phyloP scores from a whole-genome alignment of 1,140 invertebrate genomes.

The Ceratosolen fusciceps region DNA sequence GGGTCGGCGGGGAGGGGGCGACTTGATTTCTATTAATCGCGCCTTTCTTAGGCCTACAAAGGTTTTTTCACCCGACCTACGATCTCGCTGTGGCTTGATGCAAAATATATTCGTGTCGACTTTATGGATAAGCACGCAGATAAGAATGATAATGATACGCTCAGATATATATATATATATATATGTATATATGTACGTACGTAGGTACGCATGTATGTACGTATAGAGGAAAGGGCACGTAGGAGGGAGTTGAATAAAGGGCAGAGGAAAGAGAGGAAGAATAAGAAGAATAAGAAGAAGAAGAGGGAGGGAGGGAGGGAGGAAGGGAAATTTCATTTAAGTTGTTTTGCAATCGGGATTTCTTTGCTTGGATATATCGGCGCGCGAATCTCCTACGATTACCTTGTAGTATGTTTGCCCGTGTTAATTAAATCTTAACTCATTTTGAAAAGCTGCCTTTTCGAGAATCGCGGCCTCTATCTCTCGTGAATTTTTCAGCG shows the following conservation, averaged over 20 bases:
- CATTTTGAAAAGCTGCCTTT: conserved; percentile 1
- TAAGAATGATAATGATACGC: too few species aligned
- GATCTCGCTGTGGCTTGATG: too few species aligned
- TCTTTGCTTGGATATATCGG: not conserved
- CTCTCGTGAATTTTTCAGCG: not conserved
- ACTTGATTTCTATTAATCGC: conserved; percentile 2
- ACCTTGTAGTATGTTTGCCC: not conserved
- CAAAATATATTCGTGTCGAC: too few species aligned
- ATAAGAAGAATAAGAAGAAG: not conserved
- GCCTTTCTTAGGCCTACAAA: too few species aligned
- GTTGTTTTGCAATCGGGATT: conserved; percentile 2
- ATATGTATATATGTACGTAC: too few species aligned
- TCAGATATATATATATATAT: too few species aligned
- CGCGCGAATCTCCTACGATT: conserved; percentile 9
- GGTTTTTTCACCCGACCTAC: too few species aligned
- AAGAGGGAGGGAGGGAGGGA: not conserved
- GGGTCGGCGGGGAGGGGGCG: not conserved
- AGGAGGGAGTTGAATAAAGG: too few species aligned
- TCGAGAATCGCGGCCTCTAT: conserved; percentile 10
- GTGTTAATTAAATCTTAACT: conserved; percentile 22
- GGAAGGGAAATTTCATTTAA: not conserved
- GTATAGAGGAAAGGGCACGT: too few species aligned
- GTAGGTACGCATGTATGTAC: too few species aligned
- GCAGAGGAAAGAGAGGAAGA: not conserved
- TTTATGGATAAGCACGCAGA: too few species aligned